A percentile compares a stretch with the other conserved stretches of the same genome.
phyloP scores from a whole-genome alignment of 2,113 vertebrate species.

The Lanius collurio region DNA sequence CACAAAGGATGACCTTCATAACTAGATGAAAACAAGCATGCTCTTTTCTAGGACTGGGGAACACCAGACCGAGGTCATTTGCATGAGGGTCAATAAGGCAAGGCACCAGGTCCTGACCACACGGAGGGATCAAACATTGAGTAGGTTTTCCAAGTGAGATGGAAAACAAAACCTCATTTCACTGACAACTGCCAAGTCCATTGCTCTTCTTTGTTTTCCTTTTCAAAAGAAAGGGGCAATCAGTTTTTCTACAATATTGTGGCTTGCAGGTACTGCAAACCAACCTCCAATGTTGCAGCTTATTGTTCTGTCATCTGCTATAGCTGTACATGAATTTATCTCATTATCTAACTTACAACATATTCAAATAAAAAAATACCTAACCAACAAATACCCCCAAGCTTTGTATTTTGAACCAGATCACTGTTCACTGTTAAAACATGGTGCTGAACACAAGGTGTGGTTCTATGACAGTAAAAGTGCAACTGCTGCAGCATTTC shows the following conservation, averaged over 20 bases:
- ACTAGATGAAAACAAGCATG: neutral
- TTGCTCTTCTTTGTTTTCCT: neutral
- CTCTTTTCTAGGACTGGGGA: neutral
- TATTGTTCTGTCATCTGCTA: neutral
- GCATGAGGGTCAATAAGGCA: fast-evolving
- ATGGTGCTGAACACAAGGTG: neutral
- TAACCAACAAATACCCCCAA: neutral
- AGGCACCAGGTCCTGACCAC: fast-evolving
- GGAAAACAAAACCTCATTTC: neutral
- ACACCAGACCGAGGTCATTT: fast-evolving
- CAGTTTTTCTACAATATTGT: neutral
- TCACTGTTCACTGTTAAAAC: neutral
- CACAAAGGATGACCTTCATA: neutral
- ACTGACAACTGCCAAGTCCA: neutral
- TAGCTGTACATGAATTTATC: fast-evolving
- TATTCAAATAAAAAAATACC: neutral
- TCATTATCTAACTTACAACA: neutral
- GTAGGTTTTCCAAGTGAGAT: neutral
- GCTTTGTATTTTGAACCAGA: neutral
- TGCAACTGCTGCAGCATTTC: neutral
- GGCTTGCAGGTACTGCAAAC: neutral
- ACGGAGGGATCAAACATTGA: neutral
- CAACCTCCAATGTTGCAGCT: neutral
- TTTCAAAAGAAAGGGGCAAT: neutral
- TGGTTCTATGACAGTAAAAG: neutral